A percentile compares a stretch with the other conserved stretches of the same genome.
phyloP scores from a whole-genome alignment of 2,797 vertebrate species.

The Spea hammondii region DNA sequence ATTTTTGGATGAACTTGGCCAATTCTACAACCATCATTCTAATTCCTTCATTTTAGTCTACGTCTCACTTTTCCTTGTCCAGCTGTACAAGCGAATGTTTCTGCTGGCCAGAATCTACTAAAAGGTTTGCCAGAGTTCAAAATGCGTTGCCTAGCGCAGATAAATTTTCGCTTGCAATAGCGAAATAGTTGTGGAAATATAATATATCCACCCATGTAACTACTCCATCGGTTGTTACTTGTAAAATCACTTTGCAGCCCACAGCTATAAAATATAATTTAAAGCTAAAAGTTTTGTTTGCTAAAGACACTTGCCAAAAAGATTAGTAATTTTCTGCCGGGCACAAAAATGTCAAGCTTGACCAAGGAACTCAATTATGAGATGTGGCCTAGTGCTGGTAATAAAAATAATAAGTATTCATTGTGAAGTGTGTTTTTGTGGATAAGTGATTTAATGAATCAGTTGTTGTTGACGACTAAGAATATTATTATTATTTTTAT shows the following conservation, averaged over 20 bases:
- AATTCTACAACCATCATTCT: constrained; percentile 27
- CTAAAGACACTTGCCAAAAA: constrained; percentile 45
- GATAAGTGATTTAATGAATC: constrained; percentile 20
- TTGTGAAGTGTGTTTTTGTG: constrained; percentile 33
- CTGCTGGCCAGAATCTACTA: constrained; percentile 39
- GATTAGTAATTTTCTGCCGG: constrained; percentile 41
- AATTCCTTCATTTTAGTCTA: constrained; percentile 40
- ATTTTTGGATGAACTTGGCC: constrained; percentile 13
- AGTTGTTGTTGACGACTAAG: constrained; percentile 2
- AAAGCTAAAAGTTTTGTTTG: constrained; percentile 45
- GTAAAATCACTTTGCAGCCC: constrained; percentile 45
- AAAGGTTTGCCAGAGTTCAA: constrained; percentile 53
- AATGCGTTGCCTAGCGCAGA: constrained; percentile 49
- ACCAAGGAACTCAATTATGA: constrained; percentile 42
- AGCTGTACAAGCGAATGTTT: constrained; percentile 49
- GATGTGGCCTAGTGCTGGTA: constrained; percentile 25
- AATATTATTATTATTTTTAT: not conserved
- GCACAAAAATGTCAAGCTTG: constrained; percentile 39
- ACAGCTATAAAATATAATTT: constrained; percentile 50
- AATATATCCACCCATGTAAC: constrained; percentile 39
- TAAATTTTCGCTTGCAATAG: constrained; percentile 51
- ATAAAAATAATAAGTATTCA: constrained; percentile 25
- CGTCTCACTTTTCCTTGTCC: constrained; percentile 48
- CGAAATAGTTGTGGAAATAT: constrained; percentile 50
- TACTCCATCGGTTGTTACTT: constrained; percentile 42